Percentiles rank a stretch among this genome's conserved stretches.
phyloP scores from a whole-genome alignment of 2,888 invertebrate genomes.

The Nomada lathburiana region DNA sequence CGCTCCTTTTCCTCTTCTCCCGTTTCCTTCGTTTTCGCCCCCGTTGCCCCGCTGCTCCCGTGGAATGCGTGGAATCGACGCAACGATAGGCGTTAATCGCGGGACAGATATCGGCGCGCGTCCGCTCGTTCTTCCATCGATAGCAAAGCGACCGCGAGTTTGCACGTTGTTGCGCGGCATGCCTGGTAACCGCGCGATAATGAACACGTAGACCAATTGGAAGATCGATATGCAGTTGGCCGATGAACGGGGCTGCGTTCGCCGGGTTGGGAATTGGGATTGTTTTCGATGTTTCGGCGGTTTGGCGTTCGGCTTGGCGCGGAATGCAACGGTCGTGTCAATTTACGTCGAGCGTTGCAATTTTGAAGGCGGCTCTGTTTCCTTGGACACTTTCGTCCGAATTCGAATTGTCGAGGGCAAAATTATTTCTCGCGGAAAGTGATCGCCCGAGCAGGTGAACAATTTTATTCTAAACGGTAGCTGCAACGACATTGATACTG shows the following conservation, averaged over 20 bases:
- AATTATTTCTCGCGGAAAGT: too few relatives aligned
- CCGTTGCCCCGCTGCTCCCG: conserved; percentile 9
- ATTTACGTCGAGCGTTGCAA: too few relatives aligned
- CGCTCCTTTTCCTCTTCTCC: neutral
- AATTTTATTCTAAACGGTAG: too few relatives aligned
- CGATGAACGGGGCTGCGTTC: neutral
- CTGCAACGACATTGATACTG: too few relatives aligned
- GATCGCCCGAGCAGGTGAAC: too few relatives aligned
- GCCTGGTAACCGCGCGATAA: conserved; percentile 12
- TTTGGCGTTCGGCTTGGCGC: neutral
- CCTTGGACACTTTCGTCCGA: too few relatives aligned
- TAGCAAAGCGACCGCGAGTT: conserved; percentile 6
- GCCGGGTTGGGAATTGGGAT: neutral
- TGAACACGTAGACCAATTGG: conserved; percentile 2
- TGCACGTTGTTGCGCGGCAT: neutral
- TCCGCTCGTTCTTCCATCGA: neutral
- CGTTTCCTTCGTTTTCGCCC: conserved; percentile 37
- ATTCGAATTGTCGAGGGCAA: too few relatives aligned
- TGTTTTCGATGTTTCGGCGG: neutral
- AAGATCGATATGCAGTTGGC: neutral
- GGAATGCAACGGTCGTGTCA: too few relatives aligned
- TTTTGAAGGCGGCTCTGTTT: too few relatives aligned
- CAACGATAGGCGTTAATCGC: neutral
- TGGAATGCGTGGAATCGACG: conserved; percentile 37
- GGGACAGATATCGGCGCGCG: neutral